Base-by-base conservation (phyloP, 2,888 invertebrate species). In the Aromia moschata region DNA sequence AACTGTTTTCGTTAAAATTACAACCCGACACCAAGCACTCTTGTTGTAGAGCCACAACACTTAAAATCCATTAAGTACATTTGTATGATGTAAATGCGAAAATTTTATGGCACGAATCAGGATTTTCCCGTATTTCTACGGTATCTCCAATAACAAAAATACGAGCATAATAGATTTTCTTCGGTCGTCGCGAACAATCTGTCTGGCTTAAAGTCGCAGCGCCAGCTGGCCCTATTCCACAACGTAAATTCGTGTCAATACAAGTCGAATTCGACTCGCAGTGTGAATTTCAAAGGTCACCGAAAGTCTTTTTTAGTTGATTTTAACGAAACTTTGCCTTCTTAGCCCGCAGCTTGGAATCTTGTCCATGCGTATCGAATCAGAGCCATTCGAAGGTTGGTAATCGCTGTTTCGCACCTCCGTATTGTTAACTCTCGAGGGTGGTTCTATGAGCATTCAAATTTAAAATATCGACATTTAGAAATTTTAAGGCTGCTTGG, bases 101-200 rank as follows among this genome's bases (percentile, higher is more conserved):
- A 66, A 68, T 69, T 68, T 64, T 60, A 70, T 65, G 66, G 56
- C 49, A 64, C 66, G 60, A 70, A 68, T 70, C 20, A 58, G 45
- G 62, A 68, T 65, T 69, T 33, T 68, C 63, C 67, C 65, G 62
- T 49, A 44, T 70, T 68, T 62, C 57, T 67, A 68, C 64, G 67
- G 47, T 55, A 56, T 41, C 55, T 58, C 47, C 58, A 57, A 16
- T 44, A 40, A 68, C 68, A 66, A 63, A 52, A 45, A 9, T 15
- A 1, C 41, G 43, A 16, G 25, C 47, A 58, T 54, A 58, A 62
- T 58, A 55, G 56, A 60, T 64, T 64, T 51, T 60, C 40, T 64
- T 57, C 60, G 59, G 61, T 63, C 59, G 62, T 63, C 44, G 62
- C 44, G 47, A 40, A 38, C 51, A 59, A 56, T 56, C 40, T 25